Evolutionary conservation across 2,888 invertebrate genomes (phyloP).

Genomic region (Epistrophe eligans): DNA sequence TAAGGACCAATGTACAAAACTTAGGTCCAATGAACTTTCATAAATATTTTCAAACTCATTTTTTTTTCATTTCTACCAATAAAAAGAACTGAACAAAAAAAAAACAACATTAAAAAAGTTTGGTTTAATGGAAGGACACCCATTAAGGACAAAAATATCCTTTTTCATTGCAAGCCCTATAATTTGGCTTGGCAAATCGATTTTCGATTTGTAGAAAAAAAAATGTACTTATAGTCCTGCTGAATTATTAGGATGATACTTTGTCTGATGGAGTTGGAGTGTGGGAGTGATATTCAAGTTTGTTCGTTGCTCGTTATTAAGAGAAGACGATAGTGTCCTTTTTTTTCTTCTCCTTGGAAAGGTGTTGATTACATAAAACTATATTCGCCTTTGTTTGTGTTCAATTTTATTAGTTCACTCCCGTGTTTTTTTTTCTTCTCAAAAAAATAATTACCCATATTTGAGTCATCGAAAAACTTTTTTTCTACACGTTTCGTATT

Average conservation of each 20-base stretch:
- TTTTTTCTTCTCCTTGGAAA: neutral
- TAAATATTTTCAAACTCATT: neutral
- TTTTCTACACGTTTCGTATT: neutral
- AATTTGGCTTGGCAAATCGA: slow-evolving; percentile 52
- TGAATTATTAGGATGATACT: slow-evolving; percentile 29
- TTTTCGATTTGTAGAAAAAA: slow-evolving; percentile 51
- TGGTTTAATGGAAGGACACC: slow-evolving; percentile 43
- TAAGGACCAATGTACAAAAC: neutral
- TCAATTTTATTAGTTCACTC: neutral
- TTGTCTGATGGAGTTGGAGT: slow-evolving; percentile 12
- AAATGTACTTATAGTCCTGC: slow-evolving; percentile 15
- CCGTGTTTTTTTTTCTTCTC: neutral
- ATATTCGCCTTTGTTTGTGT: slow-evolving; percentile 46
- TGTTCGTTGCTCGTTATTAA: neutral
- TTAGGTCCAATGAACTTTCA: slow-evolving; percentile 37
- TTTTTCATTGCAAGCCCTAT: slow-evolving; percentile 36
- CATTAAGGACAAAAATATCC: slow-evolving; percentile 35
- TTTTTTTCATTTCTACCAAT: neutral
- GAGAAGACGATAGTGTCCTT: slow-evolving; percentile 13
- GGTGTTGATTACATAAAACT: slow-evolving; percentile 70
- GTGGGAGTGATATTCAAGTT: slow-evolving; percentile 51
- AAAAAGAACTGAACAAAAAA: neutral
- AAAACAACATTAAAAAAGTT: slow-evolving; percentile 12
- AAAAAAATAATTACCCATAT: slow-evolving; percentile 16
- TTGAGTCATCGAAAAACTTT: slow-evolving; percentile 4